Percentiles rank a stretch among this genome's conserved stretches.
phyloP scores from a whole-genome alignment of 2,797 vertebrate genomes.

The Pseudochirops corinnae region DNA sequence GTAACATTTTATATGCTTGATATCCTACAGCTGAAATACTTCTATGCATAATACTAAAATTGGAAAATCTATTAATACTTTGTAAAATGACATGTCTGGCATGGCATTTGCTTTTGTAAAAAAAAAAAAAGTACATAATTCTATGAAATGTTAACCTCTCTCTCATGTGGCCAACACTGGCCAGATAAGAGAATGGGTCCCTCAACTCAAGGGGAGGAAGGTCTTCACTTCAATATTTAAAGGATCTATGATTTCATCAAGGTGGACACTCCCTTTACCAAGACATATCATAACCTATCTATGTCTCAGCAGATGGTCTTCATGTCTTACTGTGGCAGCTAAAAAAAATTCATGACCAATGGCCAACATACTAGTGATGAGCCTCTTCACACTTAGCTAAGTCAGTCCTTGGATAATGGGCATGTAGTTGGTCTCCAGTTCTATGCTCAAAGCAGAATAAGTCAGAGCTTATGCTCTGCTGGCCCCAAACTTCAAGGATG shows the following conservation, averaged over 20 bases:
- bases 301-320: background rate
- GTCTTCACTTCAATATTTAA: background rate
- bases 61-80: conserved; percentile 66
- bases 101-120: conserved; percentile 47
- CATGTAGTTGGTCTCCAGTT: background rate
- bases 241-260: background rate
- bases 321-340: background rate
- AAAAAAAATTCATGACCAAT: background rate
- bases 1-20: conserved; percentile 52
- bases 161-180: background rate
- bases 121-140: conserved; percentile 15
- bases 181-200: background rate
- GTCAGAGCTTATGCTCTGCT: background rate
- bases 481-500: background rate
- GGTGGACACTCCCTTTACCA: background rate
- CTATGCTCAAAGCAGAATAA: background rate
- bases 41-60: conserved; percentile 59
- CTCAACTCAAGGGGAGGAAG: background rate
- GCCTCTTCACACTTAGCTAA: background rate
- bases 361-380: background rate
- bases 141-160: conserved; percentile 47
- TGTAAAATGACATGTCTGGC: conserved; percentile 54
- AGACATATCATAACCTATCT: background rate
- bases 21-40: conserved; percentile 59
- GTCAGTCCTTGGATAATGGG: background rate